phyloP scores from a whole-genome alignment of 2,888 invertebrate species.

The Sympetrum striolatum region DNA sequence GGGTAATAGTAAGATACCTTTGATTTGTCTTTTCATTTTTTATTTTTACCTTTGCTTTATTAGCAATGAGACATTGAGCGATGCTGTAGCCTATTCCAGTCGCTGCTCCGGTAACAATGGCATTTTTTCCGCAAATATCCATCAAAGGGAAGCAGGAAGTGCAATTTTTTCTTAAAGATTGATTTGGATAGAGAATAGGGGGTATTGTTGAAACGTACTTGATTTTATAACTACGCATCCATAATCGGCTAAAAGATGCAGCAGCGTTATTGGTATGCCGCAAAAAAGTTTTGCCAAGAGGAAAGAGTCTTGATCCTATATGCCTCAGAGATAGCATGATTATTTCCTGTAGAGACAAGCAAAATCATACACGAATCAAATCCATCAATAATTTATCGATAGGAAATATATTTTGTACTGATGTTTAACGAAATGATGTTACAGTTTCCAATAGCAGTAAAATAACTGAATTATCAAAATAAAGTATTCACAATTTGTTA shows the following conservation, averaged over 20 bases:
- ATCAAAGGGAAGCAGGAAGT: background rate
- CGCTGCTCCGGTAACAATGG: constrained; percentile 26
- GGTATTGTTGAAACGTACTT: background rate
- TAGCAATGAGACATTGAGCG: background rate
- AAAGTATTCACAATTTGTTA: too few relatives aligned
- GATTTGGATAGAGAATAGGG: background rate
- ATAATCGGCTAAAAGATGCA: background rate
- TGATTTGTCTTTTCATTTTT: background rate
- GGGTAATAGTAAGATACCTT: background rate
- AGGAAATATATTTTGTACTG: too few relatives aligned
- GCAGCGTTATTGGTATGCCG: background rate
- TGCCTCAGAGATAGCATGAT: too few relatives aligned
- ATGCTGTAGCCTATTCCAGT: constrained; percentile 10
- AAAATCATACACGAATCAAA: too few relatives aligned
- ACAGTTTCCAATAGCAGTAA: too few relatives aligned
- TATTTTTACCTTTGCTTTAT: background rate
- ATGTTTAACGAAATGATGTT: too few relatives aligned
- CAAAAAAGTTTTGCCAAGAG: too few relatives aligned
- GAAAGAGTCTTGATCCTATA: too few relatives aligned
- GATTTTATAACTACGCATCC: background rate
- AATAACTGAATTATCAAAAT: too few relatives aligned
- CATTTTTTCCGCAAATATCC: background rate
- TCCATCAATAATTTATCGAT: too few relatives aligned
- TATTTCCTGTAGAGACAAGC: too few relatives aligned
- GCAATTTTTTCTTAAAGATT: background rate